A percentile compares a stretch with the other conserved stretches of the same genome.
Conservation (phyloP, 2,797 vertebrate species). For the Pseudomugil tenellus region DNA sequence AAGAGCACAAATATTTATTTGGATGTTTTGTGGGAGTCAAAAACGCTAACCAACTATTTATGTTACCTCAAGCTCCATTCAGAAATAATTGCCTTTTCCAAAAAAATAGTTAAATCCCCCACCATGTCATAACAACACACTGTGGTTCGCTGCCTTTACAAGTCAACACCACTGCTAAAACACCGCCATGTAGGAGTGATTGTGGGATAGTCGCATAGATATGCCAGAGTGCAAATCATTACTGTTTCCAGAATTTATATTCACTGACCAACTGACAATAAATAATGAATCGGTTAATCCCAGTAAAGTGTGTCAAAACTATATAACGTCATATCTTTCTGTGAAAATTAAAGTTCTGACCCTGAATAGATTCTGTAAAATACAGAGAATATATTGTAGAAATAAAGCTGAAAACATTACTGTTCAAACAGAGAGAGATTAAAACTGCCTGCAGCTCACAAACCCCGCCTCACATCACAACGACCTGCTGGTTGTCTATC, state of each 20-base stretch:
- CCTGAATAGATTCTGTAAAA: background rate
- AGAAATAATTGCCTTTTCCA: background rate
- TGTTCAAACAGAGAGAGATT: background rate
- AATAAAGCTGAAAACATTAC: constrained; percentile 14
- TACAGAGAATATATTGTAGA: background rate
- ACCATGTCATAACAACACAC: background rate
- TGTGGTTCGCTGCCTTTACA: background rate
- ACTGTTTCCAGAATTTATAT: background rate
- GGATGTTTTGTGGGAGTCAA: background rate
- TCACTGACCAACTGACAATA: background rate
- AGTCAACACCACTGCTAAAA: constrained; percentile 2
- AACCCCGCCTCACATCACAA: background rate
- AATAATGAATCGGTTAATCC: background rate
- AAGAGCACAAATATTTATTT: background rate
- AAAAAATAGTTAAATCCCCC: background rate
- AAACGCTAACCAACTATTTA: background rate
- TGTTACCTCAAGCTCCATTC: background rate
- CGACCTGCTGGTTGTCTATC: constrained; percentile 15
- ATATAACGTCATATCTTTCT: background rate
- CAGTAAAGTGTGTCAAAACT: background rate
- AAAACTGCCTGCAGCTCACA: constrained; percentile 6
- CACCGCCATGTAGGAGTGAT: background rate
- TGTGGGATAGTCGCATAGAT: background rate
- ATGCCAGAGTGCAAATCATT: background rate
- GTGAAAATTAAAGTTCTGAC: background rate